Conservation (phyloP, 2,113 vertebrate genomes). For the Phalacrocorax brasilianus region DNA sequence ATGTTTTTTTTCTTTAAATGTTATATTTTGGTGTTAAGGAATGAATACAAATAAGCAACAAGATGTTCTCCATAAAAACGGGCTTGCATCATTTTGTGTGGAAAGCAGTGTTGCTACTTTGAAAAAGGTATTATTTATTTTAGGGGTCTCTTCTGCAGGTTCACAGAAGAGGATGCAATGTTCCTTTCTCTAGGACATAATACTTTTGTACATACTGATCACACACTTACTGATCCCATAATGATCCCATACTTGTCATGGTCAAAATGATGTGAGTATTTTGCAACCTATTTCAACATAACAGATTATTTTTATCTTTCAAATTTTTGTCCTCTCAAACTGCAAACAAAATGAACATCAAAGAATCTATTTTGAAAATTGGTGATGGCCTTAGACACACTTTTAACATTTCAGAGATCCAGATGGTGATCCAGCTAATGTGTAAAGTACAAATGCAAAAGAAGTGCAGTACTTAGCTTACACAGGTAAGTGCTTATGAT, state of each 20-base stretch:
- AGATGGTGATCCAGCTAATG: neutral
- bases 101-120: neutral
- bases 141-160: neutral
- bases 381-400: neutral
- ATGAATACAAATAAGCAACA: neutral
- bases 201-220: neutral
- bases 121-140: neutral
- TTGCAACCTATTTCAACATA: neutral
- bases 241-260: neutral
- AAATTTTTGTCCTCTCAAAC: neutral
- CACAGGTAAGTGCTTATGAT: neutral
- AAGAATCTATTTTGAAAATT: neutral
- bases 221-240: neutral
- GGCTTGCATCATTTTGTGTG: neutral
- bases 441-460: neutral
- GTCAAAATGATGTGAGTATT: neutral
- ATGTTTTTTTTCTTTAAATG: neutral
- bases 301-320: neutral
- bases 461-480: neutral
- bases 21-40: neutral
- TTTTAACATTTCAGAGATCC: neutral
- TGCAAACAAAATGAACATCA: neutral
- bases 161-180: neutral
- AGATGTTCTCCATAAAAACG: neutral
- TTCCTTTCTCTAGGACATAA: neutral